Base-by-base conservation (phyloP, 2,113 vertebrate genomes). In the Eupsittula cactorum region DNA sequence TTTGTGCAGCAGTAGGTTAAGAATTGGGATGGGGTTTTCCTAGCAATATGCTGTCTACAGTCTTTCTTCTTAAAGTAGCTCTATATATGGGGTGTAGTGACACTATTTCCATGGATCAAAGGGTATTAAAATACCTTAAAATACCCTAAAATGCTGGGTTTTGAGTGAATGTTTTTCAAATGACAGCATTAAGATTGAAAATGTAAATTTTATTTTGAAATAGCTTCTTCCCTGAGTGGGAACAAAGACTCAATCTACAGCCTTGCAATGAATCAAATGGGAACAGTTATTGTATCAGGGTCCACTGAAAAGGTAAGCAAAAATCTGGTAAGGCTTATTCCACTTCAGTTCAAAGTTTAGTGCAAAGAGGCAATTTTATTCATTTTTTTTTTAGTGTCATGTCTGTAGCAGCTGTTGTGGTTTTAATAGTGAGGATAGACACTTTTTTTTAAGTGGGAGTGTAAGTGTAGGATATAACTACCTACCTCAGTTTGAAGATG, bases 201-300 rank as follows among this genome's bases (percentile, higher is more conserved):
- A 41, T 79, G 9, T 92, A n/a, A 44, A 79, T 93, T 94, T 95
- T 97, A 13, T 94, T 95, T 97, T 83, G 70, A 73, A 85, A 97
- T 96, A 99, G 99, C 99, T 94, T 99, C 99, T 53, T 99, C 99
- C 60, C 98, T 99, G 95, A 99, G 99, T 96, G 99, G 99, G 92
- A 99, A 99, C 98, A 99, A 99, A 95, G 99, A 99, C 97, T 99
- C 99, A 12, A 99, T 99, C 98, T 99, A 99, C 97, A 99, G 99
- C 97, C 98, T 99, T 95, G 99, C 99, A 74, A 99, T 99, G 99
- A 99, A 99, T 98, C 99, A 99, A 85, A 99, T 99, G 98, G 99
- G 99, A 96, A 99, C 99, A 89, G 99, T 99, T 94, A 99, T 99
- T 91, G 99, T 99, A 71, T 99, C 99, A 15, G 99, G 99, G 95